Evolutionary conservation across 2,113 vertebrate species (phyloP).

Genomic region (Callithrix jacchus): DNA sequence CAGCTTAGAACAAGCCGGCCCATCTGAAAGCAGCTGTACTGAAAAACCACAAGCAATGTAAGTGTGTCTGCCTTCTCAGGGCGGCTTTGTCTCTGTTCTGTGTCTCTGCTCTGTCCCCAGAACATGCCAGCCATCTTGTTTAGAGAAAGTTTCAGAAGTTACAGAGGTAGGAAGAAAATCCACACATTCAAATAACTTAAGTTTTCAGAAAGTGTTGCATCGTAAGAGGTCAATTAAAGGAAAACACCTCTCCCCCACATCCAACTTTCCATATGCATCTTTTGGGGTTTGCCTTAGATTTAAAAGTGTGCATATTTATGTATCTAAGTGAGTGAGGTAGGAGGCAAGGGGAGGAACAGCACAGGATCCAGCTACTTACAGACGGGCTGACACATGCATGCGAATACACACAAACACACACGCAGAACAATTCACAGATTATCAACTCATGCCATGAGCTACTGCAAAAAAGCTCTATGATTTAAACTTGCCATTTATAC

Average conservation of each 20-base stretch:
- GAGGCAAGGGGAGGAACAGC: neutral
- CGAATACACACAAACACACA: neutral
- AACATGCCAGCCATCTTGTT: constrained; percentile 93
- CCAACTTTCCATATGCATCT: neutral
- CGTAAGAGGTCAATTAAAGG: constrained; percentile 73
- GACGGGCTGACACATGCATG: neutral
- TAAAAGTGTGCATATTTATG: neutral
- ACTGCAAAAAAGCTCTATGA: constrained; percentile 42
- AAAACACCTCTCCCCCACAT: neutral
- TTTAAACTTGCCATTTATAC: constrained; percentile 59
- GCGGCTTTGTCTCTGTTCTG: constrained; percentile 91
- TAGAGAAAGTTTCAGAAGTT: constrained; percentile 92
- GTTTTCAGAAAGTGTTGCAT: constrained; percentile 77
- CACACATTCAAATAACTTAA: constrained; percentile 87
- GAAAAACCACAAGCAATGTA: constrained; percentile 93
- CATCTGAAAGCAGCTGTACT: constrained; percentile 96
- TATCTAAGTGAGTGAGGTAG: neutral
- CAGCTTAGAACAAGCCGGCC: constrained; percentile 87
- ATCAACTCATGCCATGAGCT: constrained; percentile 41
- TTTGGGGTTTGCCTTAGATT: neutral
- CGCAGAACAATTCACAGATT: constrained; percentile 10
- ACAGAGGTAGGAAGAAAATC: constrained; percentile 82
- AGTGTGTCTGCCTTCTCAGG: constrained; percentile 95
- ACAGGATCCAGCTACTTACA: neutral
- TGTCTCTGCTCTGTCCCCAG: constrained; percentile 88